Base-by-base conservation (phyloP, 2,888 invertebrate species). In the Drosophila cognata region DNA sequence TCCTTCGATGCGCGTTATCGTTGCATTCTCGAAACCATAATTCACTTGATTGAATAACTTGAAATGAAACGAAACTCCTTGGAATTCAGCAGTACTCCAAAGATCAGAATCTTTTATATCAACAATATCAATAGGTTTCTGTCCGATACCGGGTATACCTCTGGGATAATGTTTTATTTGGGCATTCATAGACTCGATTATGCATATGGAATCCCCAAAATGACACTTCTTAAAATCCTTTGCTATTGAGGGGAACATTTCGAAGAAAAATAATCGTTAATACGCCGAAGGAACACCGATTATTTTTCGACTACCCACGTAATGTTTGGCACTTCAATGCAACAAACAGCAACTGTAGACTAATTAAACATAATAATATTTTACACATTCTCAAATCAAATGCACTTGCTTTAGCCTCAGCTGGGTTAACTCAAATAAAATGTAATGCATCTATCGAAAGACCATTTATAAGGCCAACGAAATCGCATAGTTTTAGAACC, bases 11-110 rank as follows among this genome's bases (percentile, higher is more conserved):
- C 72, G 56, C 11, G 77, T 76, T 29, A 86, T 71, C 4, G 73
- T 84, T 41, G 77, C 61, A 53, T 77, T 79, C 51, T 84, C 79
- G 43, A 86, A 75, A 7, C 86, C 86, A 64, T 75, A 70, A 28
- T 70, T 77, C 1, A 58, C 33, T 58, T 74, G 74, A 52, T 81
- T 58, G 13, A 13, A 79, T 1, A 77, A 28, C 8, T 57, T 53
- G 8, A 72, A 77, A 3, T 59, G 11, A 50, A 71, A 63, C 71
- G 66, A 69, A 52, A 48, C 16, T 1, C 56, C 56, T 3, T 59
- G 63, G 6, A 31, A 3, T 8, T 48, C n/a, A 1, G 33, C 48
- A 41, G 52, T 71, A 38, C 74, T 74, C 62, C 67, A 69, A 1
- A 81, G 8, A 1, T 71, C 36, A 31, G 52, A n/a, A 28, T 79